Evolutionary conservation across 2,113 vertebrate genomes (phyloP), one percentile per base, ranked within the genome.

Genomic region (Epinephelus moara): DNA sequence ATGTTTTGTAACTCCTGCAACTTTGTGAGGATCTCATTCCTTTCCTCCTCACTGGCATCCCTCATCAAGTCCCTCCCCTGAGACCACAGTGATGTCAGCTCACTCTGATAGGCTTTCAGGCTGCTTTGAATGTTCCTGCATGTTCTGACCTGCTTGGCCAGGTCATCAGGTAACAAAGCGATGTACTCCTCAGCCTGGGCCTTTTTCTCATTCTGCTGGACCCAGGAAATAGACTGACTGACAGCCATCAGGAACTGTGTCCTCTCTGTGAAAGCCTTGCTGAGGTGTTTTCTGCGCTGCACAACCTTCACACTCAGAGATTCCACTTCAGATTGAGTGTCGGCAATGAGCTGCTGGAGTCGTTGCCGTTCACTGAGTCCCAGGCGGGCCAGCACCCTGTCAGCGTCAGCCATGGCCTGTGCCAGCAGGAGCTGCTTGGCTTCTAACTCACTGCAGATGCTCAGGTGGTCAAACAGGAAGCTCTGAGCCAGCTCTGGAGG

Each of bases 231-330:
- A 0, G 96, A 97, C 90, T 98, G 96, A 88, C 94, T 94, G 23
- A 98, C 94, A 0, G 97, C 97, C 96, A 97, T 94, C 62, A 99
- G 95, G 85, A 99, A 99, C 88, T 98, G 98, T 0, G 96, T 97
- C 64, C 97, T 97, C 95, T 99, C 98, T 0, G 97, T 98, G 69
- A 99, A 93, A 1, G 97, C 97, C 83, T 99, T 99, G 92, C 97
- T 99, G 25, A 99, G 91, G 86, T 98, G 96, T 85, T 97, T 99
- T 40, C 96, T 95, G 23, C 97, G 95, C 90, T 97, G 97, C 49
- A 94, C 94, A 68, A 98, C 96, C 55, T 98, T 94, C 59, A 96
- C 94, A 0, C 95, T 96, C 81, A 99, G 96, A 60, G 95, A 96
- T 56, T 95, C 96, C 30, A 99, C 90, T 0, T 97, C 96, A 3